Evolutionary conservation across 2,113 vertebrate genomes (phyloP).

Genomic region (Oxyruncus cristatus): DNA sequence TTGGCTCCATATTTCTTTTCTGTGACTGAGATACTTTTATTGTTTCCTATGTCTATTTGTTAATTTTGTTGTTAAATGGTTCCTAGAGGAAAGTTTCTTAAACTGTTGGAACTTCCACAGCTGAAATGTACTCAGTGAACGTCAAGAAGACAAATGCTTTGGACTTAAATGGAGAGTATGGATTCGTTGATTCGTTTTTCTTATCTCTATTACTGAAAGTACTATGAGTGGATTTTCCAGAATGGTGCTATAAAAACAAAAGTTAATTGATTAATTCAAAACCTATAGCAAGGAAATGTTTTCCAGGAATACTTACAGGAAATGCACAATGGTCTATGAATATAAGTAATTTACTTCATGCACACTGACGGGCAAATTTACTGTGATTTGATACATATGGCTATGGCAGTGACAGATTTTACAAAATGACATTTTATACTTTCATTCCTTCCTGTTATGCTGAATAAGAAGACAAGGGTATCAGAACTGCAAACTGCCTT

Average conservation of each 20-base stretch:
- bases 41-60: neutral
- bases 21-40: neutral
- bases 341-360: neutral
- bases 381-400: neutral
- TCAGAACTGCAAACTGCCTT: neutral
- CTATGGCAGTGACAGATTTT: neutral
- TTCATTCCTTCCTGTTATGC: neutral
- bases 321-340: neutral
- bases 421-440: neutral
- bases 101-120: neutral
- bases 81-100: neutral
- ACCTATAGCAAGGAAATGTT: constrained; percentile 44
- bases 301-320: constrained; percentile 45
- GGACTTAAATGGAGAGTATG: constrained; percentile 67
- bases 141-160: constrained; percentile 67
- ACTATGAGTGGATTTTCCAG: constrained; percentile 68
- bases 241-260: constrained; percentile 72
- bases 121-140: constrained; percentile 21
- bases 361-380: neutral
- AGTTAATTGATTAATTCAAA: constrained; percentile 73
- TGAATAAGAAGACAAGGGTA: neutral
- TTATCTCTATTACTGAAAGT: constrained; percentile 73
- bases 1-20: neutral
- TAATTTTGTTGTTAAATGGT: neutral
- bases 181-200: constrained; percentile 70